Evolutionary conservation across 64 coral and sea anemone genomes (phyloP).

Genomic region (Montipora foliosa): DNA sequence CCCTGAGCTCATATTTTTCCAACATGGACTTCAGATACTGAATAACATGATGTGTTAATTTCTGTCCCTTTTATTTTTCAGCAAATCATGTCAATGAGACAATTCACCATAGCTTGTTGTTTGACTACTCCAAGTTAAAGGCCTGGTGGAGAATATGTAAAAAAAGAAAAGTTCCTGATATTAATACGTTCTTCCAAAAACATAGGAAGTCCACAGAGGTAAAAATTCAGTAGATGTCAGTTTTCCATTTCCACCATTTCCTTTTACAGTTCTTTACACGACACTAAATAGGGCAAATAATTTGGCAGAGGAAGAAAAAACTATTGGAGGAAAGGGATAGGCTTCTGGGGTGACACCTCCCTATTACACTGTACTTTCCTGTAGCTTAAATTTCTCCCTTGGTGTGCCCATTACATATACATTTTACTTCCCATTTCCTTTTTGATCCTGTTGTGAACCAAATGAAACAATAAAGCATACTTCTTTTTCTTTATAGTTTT

Average conservation of each 20-base stretch:
- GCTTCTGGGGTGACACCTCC: no score
- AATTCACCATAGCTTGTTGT: slow-evolving; percentile 55
- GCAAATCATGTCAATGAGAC: not conserved
- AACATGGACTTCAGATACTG: not conserved
- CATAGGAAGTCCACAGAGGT: not conserved
- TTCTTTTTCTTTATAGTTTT: no score
- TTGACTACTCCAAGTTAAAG: slow-evolving; percentile 28
- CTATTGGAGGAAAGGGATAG: no score
- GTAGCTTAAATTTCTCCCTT: no score
- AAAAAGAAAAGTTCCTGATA: not conserved
- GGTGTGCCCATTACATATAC: no score
- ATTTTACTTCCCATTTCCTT: no score
- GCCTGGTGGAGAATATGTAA: not conserved
- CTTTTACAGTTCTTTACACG: not conserved
- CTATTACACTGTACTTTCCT: no score
- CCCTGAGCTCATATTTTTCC: no score
- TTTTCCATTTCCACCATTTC: not conserved
- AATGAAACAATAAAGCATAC: no score
- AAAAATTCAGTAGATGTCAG: not conserved
- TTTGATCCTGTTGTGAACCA: no score
- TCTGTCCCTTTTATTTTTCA: not conserved
- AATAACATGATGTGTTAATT: not conserved
- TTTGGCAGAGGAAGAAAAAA: no score
- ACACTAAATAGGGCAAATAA: not conserved
- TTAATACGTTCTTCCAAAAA: not conserved